Evolutionary conservation across 1,140 invertebrate genomes (phyloP).

Genomic region (Caenorhabditis inopinata): DNA sequence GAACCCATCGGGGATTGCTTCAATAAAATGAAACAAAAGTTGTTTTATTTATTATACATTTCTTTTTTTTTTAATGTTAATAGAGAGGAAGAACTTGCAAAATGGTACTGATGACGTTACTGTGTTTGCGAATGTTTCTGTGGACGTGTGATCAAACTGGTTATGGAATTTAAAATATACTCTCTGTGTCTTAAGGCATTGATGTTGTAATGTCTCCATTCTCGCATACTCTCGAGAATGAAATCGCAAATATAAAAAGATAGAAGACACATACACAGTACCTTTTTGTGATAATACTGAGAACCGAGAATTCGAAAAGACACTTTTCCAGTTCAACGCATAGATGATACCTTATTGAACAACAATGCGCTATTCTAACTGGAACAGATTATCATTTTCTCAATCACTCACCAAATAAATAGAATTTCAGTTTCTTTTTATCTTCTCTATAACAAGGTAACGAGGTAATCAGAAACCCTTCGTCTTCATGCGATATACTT

Average conservation of each 20-base stretch:
- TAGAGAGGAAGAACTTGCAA: not conserved
- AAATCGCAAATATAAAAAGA: not conserved
- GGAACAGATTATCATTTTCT: slow-evolving; percentile 19
- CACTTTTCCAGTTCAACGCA: slow-evolving; percentile 16
- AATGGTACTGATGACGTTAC: not conserved
- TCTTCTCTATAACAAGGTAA: not conserved
- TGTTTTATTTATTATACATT: too few species aligned
- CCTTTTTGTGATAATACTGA: not conserved
- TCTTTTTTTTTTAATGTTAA: too few species aligned
- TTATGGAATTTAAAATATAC: slow-evolving; percentile 35
- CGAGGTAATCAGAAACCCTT: not conserved
- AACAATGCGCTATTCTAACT: not conserved
- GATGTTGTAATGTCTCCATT: not conserved
- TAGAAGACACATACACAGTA: not conserved
- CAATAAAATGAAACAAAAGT: too few species aligned
- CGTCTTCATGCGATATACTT: not conserved
- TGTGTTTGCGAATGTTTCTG: slow-evolving; percentile 5
- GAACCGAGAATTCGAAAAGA: not conserved
- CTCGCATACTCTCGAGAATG: slow-evolving; percentile 11
- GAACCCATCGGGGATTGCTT: too few species aligned
- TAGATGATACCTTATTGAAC: slow-evolving; percentile 9
- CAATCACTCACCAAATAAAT: not conserved
- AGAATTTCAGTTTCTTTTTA: not conserved
- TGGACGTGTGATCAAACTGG: slow-evolving; percentile 29
- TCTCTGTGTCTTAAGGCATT: slow-evolving; percentile 11